Percentiles rank a stretch among this genome's conserved stretches.
phyloP scores from a whole-genome alignment of 1,140 invertebrate genomes.

The Pseudachorutes palmiensis region DNA sequence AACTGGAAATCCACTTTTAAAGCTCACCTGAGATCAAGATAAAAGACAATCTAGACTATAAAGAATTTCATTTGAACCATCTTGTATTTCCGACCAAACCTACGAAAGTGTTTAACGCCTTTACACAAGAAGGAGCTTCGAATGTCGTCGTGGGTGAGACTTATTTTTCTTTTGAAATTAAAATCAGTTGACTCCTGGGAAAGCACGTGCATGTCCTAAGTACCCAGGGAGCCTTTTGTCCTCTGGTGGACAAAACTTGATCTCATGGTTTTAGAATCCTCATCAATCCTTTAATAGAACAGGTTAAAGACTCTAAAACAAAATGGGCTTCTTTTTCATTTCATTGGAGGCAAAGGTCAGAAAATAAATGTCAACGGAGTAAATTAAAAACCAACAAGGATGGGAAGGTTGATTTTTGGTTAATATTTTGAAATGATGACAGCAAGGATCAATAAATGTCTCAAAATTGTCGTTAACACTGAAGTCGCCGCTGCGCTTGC shows the following conservation, averaged over 20 bases:
- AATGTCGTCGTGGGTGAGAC: slow-evolving; percentile 24
- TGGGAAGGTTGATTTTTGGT: too few relatives aligned
- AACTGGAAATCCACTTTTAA: slow-evolving; percentile 8
- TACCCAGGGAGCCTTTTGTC: not conserved
- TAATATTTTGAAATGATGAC: not conserved
- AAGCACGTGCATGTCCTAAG: not conserved
- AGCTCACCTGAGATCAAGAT: not conserved
- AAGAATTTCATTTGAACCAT: not conserved
- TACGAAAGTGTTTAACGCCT: not conserved
- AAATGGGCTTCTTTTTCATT: not conserved
- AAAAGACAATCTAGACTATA: slow-evolving; percentile 1
- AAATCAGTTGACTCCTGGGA: not conserved
- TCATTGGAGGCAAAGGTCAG: not conserved
- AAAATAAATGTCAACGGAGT: not conserved
- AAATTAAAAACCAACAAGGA: not conserved
- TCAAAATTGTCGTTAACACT: too few relatives aligned
- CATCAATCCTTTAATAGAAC: not conserved
- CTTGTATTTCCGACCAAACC: not conserved
- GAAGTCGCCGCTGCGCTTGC: too few relatives aligned
- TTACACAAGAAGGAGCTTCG: not conserved
- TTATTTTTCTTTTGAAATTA: not conserved
- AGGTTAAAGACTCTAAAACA: not conserved
- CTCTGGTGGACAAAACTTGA: not conserved
- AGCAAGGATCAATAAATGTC: not conserved
- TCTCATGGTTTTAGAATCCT: not conserved